Conservation (phyloP, 2,888 invertebrate species). For the Pseudococcus viburni region DNA sequence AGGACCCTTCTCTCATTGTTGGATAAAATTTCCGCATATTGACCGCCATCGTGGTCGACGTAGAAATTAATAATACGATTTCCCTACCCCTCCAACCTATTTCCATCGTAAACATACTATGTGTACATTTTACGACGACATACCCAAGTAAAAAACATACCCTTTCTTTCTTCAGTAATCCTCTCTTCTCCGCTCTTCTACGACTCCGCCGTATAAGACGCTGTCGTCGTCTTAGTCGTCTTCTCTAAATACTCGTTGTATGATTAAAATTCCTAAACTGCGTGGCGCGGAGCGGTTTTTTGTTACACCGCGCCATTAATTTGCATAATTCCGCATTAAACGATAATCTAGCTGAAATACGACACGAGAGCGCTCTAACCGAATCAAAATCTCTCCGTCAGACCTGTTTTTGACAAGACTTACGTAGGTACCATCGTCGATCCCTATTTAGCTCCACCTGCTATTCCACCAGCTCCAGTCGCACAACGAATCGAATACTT, state of each 20-base stretch:
- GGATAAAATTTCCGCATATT: background rate
- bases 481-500: no score
- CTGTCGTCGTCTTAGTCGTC: background rate
- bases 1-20: no score
- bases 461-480: no score
- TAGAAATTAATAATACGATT: background rate
- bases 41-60: background rate
- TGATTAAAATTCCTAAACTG: slow-evolving; percentile 50
- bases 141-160: background rate
- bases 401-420: slow-evolving; percentile 55
- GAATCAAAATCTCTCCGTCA: slow-evolving; percentile 35
- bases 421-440: background rate
- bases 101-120: no score
- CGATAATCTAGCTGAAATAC: slow-evolving; percentile 47
- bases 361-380: slow-evolving; percentile 31
- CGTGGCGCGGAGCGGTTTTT: slow-evolving; percentile 15
- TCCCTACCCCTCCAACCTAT: background rate
- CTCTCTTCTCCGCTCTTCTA: background rate
- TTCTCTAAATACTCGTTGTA: background rate
- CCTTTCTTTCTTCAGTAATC: background rate
- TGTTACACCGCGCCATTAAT: slow-evolving; percentile 54
- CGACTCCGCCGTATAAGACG: background rate
- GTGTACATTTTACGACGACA: no score
- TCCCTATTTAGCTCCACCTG: no score
- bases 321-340: slow-evolving; percentile 51